phyloP scores from a whole-genome alignment of 2,113 vertebrate species.

The Cyphomyrus plagiostoma region DNA sequence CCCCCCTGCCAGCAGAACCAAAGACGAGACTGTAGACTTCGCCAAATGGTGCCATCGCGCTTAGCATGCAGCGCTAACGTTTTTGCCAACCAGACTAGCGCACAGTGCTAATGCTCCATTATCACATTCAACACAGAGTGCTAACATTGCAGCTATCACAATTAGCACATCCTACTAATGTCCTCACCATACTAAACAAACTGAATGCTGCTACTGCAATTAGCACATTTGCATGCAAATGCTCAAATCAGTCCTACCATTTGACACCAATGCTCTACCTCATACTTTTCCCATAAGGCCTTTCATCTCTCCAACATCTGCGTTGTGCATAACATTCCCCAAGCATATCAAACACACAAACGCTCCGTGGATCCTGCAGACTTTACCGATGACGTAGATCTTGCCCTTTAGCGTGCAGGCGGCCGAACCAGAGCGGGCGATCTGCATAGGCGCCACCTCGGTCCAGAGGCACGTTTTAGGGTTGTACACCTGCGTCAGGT shows the following conservation, averaged over 20 bases:
- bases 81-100: neutral
- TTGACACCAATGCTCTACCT: neutral
- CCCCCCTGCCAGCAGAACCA: constrained; percentile 46
- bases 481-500: constrained; percentile 67
- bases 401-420: constrained; percentile 68
- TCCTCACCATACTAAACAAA: neutral
- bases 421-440: constrained; percentile 69
- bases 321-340: neutral
- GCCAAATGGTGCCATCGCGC: neutral
- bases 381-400: constrained; percentile 66
- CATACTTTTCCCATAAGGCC: neutral
- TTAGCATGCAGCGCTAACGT: neutral
- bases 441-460: constrained; percentile 67
- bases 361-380: neutral
- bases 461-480: constrained; percentile 59
- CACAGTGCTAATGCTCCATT: neutral
- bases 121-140: neutral
- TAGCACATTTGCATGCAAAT: neutral
- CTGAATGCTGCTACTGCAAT: neutral
- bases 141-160: neutral
- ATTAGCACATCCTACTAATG: neutral
- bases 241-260: neutral
- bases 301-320: neutral
- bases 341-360: neutral
- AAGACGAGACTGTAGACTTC: neutral